Base-by-base conservation (phyloP, 2,797 vertebrate species). In the Microctenopoma lineatum region DNA sequence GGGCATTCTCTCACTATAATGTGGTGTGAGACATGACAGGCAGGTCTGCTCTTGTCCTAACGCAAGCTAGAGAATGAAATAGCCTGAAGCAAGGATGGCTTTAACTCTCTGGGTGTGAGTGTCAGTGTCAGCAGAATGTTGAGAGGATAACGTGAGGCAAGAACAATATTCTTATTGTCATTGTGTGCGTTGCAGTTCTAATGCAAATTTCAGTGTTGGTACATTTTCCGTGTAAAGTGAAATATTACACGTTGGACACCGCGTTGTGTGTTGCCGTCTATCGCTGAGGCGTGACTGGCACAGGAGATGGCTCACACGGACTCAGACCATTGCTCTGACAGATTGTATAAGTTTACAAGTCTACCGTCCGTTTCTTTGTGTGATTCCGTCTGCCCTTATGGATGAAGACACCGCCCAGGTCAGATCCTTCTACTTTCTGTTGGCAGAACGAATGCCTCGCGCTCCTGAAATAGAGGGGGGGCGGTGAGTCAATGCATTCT, bases 401-500 rank as follows among this genome's bases (percentile, higher is more conserved):
- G 81, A 85, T 69, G 45, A 76, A 85, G 76, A 79, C 74, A 84
- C 87, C 79, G 87, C 65, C 72, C 57, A 85, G 80, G 82, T 83
- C 77, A 81, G 44, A 36, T 79, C 61, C 59, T 72, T 83, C 64
- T 44, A 39, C 71, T 68, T 65, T 60, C 68, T 69, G 76, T 80
- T 76, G 70, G 74, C 85, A 55, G 73, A 82, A 81, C 73, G 71
- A 69, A 61, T 81, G 80, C 87, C 88, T 73, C 42, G 36, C 0
- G 10, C 69, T 75, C 41, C 56, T 34, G 47, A 64, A 75, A 74
- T 72, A 77, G n/a, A 73, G 26, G 13, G 68, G 21, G 21, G 21
- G 21, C 1, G 73, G n/a, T 52, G 62, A 79, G 59, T 1, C 78
- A 60, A 95, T 93, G 76, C 75, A 79, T 92, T 93, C 89, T 94